Conservation (phyloP, 2,797 vertebrate genomes). For the Gouania willdenowi region DNA sequence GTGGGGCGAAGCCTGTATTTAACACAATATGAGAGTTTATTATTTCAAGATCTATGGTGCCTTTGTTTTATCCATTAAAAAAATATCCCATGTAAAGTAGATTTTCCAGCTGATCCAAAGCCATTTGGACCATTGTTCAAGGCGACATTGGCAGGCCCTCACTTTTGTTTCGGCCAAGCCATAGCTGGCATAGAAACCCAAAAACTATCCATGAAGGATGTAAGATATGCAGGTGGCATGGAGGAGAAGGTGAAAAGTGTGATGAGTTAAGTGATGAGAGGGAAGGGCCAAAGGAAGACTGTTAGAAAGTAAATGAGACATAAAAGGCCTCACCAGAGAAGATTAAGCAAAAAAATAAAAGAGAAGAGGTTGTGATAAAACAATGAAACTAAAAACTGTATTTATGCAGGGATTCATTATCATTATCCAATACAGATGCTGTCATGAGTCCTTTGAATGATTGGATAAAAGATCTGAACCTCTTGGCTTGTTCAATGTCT, state of each 20-base stretch:
- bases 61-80: no score
- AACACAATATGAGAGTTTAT: no score
- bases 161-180: slow-evolving; percentile 22
- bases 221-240: slow-evolving; percentile 15
- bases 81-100: slow-evolving; percentile 21
- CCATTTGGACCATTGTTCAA: slow-evolving; percentile 39
- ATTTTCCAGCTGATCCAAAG: slow-evolving; percentile 44
- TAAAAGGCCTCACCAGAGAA: slow-evolving; percentile 11
- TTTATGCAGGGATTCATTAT: no score
- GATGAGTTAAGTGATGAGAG: neutral
- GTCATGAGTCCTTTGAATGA: slow-evolving; percentile 8
- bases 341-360: slow-evolving; percentile 8
- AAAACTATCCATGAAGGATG: slow-evolving; percentile 16
- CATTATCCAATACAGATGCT: no score
- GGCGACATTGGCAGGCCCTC: slow-evolving; percentile 30
- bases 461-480: no score
- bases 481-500: no score
- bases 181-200: slow-evolving; percentile 24
- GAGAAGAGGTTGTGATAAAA: slow-evolving; percentile 3
- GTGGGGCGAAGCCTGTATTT: no score
- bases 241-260: neutral
- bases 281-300: slow-evolving; percentile 16
- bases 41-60: no score
- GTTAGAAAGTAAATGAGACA: slow-evolving; percentile 35
- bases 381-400: slow-evolving; percentile 15